These are phyloP conservation scores for Maccullochella peelii DNA, from an alignment of 2,113 vertebrate species.

Conservation along the genomic window DNA sequence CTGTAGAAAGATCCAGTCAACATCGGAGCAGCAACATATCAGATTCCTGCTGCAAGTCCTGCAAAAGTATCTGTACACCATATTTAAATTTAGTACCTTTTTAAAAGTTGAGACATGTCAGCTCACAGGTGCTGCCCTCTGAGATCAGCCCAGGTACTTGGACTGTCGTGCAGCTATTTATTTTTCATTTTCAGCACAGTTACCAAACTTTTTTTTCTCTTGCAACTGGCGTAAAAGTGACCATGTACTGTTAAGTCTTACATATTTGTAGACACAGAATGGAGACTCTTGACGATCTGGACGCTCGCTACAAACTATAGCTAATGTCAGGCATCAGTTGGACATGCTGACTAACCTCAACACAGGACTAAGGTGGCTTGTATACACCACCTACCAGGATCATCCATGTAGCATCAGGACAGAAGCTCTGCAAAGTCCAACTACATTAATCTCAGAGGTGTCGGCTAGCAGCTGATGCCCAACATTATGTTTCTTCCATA, in stretches of 20 bases:
- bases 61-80: neutral
- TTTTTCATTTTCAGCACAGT: slow-evolving; percentile 20
- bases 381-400: neutral
- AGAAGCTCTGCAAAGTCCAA: neutral
- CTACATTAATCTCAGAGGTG: neutral
- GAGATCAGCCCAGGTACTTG: neutral
- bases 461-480: neutral
- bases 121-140: neutral
- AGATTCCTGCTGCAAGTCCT: neutral
- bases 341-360: neutral
- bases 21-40: neutral
- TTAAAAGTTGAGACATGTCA: neutral
- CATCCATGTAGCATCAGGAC: slow-evolving; percentile 24
- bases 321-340: neutral
- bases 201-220: slow-evolving; percentile 3
- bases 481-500: neutral
- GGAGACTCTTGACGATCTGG: neutral
- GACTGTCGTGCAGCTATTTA: slow-evolving; percentile 1
- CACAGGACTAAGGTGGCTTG: neutral
- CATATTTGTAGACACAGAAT: neutral
- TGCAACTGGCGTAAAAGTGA: slow-evolving; percentile 1
- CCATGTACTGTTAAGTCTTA: neutral
- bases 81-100: neutral
- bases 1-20: neutral
- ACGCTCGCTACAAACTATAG: neutral